Evolutionary conservation across 2,797 vertebrate species (phyloP), one percentile per base, ranked within the genome.

Genomic region (Pampus argenteus): DNA sequence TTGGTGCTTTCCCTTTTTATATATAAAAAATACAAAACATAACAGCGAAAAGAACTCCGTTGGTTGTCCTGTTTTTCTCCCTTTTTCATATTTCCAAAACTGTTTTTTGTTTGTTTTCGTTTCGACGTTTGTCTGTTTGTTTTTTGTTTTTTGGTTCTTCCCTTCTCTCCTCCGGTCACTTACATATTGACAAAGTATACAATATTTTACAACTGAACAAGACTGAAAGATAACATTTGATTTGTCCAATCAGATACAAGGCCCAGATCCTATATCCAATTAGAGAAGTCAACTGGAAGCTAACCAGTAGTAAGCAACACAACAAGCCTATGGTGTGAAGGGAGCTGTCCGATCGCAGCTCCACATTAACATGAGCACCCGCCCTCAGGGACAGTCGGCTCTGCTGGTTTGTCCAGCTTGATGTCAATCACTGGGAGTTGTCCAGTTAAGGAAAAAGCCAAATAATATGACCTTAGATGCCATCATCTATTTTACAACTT

Each of bases 11-110:
- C 93, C 95, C 91, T 93, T 78, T 94, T 95, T 95, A 93, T 95
- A 95, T 95, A 96, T 95, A 96, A 96, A 96, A 96, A 96, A 96
- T 96, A 96, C 95, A 96, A 96, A 96, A 95, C 93, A 94, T 94
- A 96, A 95, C 87, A 91, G 88, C 90, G 74, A 88, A 93, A 91
- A 94, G 87, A 94, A 91, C 84, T 92, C 83, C 63, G 62, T 86
- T 87, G 79, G 82, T 90, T 85, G 65, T 86, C 79, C 83, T 38
- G 42, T 90, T 91, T 85, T 84, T 73, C 70, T 74, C 74, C 66
- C 71, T 67, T 80, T 79, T 84, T 81, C 74, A 42, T 84, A 84
- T 90, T 88, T 90, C 91, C 88, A 85, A 94, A 94, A 94, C 90
- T 38, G 66, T 77, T 80, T 75, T 79, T 81, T 85, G 81, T 81